These are phyloP conservation scores for Eptatretus atami DNA, from an alignment of 2,797 vertebrate species.

Conservation along the genomic window DNA sequence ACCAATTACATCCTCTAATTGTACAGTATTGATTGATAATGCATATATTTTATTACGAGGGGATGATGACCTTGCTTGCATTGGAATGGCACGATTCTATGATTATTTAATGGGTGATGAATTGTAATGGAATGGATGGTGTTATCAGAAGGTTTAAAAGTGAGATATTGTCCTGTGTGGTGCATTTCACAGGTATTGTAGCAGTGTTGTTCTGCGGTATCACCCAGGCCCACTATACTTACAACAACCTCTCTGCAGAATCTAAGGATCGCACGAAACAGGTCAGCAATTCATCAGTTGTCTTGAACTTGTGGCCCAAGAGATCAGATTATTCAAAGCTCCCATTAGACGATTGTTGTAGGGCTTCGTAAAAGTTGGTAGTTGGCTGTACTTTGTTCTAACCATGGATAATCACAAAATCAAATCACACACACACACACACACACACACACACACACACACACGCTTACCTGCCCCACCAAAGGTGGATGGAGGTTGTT, in stretches of 20 bases:
- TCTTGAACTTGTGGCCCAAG: not conserved
- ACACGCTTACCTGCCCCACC: not conserved
- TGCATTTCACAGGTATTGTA: constrained; percentile 36
- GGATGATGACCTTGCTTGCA: no score
- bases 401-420: not conserved
- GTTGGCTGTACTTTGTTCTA: not conserved
- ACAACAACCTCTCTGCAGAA: constrained; percentile 71
- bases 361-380: not conserved
- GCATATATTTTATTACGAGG: no score
- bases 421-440: not conserved
- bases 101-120: no score
- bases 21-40: no score
- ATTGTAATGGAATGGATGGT: no score
- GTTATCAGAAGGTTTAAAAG: no score
- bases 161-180: no score
- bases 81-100: no score
- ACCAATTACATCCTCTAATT: no score
- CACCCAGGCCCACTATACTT: constrained; percentile 82
- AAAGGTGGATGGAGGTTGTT: not conserved
- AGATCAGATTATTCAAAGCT: no score
- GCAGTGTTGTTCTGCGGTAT: constrained; percentile 88
- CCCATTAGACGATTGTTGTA: no score
- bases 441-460: not conserved
- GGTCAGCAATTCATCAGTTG: constrained; percentile 15
- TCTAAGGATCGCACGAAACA: constrained; percentile 73